Evolutionary conservation across 2,888 invertebrate species (phyloP).

Genomic region (Caenorhabditis sulstoni): DNA sequence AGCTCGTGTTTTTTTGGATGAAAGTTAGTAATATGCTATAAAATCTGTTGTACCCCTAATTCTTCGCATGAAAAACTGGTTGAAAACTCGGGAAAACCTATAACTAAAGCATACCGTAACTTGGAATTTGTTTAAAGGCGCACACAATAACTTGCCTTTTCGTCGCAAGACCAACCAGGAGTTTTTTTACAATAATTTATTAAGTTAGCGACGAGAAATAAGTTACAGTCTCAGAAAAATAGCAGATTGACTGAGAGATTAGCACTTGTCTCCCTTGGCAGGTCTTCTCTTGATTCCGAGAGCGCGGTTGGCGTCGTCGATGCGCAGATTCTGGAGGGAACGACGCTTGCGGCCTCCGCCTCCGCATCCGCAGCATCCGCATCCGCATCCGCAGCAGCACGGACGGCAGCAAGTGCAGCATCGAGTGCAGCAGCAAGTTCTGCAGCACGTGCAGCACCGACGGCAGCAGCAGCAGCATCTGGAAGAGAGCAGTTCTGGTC

Average conservation of each 20-base stretch:
- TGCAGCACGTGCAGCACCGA: slow-evolving; percentile 61
- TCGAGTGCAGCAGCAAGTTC: slow-evolving; percentile 60
- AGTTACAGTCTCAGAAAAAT: slow-evolving; percentile 3
- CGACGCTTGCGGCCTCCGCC: slow-evolving; percentile 65
- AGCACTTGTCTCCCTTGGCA: neutral
- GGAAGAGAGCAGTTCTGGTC: slow-evolving; percentile 4
- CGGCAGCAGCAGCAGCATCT: slow-evolving; percentile 59
- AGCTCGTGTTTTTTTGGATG: too few species aligned
- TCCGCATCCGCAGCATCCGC: slow-evolving; percentile 66
- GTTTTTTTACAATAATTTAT: slow-evolving; percentile 20
- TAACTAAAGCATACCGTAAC: too few species aligned
- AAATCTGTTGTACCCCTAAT: too few species aligned
- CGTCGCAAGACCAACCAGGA: neutral
- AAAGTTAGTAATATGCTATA: too few species aligned
- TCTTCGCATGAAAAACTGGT: too few species aligned
- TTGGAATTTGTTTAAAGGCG: too few species aligned
- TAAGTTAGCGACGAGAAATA: neutral
- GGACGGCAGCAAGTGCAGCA: slow-evolving; percentile 54
- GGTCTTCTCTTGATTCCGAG: slow-evolving; percentile 7
- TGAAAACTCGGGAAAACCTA: too few species aligned
- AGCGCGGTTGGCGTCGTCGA: slow-evolving; percentile 53
- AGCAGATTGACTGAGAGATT: neutral
- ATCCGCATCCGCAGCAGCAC: slow-evolving; percentile 48
- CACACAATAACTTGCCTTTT: too few species aligned
- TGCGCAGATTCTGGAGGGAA: slow-evolving; percentile 63